Base-by-base conservation (phyloP, 2,888 invertebrate species). In the Lithophane leautieri region DNA sequence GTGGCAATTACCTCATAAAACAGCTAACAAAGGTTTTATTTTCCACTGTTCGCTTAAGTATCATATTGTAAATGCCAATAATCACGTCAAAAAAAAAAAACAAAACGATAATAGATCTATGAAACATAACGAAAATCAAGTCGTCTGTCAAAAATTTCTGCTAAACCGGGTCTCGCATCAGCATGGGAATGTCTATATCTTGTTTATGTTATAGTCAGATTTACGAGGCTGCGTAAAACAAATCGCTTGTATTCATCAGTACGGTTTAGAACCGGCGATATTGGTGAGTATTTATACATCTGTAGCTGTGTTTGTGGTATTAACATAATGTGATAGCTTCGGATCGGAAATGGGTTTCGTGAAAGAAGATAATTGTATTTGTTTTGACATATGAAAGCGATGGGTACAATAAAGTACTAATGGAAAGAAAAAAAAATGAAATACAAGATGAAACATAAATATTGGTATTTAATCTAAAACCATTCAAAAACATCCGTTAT, bases 171-270 rank as follows among this genome's bases (percentile, higher is more conserved):
- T 52, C 44, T 73, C 56, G 44, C 63, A 77, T 79, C 83, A 71
- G 79, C 83, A 85, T 85, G 65, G 68, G 78, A 85, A 85, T 85
- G 73, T 62, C 73, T 81, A 75, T 76, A 81, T 83, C 70, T 79
- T 81, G 67, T 83, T 81, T 83, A 78, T 83, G 78, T 63, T 81
- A 82, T 60, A 70, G 65, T 65, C 76, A 76, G 85, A 81, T 85
- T 85, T 85, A 85, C 71, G 83, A 78, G 52, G 58, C 47, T n/a
- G 78, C 78, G 83, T 85, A 85, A 85, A 85, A 81, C 78, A 47
- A 82, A 82, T 71, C 60, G 72, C 73, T 42, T 81, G 77, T 77
- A 81, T 81, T 81, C 82, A 81, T 81, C 76, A 81, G 70, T 73
- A 72, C 25, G 77, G 71, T 61, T 69, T 70, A 80, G 76, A 76